Evolutionary conservation across 1,140 invertebrate genomes (phyloP), one percentile per base, ranked within the genome.

Genomic region (Ridgeia piscesae): DNA sequence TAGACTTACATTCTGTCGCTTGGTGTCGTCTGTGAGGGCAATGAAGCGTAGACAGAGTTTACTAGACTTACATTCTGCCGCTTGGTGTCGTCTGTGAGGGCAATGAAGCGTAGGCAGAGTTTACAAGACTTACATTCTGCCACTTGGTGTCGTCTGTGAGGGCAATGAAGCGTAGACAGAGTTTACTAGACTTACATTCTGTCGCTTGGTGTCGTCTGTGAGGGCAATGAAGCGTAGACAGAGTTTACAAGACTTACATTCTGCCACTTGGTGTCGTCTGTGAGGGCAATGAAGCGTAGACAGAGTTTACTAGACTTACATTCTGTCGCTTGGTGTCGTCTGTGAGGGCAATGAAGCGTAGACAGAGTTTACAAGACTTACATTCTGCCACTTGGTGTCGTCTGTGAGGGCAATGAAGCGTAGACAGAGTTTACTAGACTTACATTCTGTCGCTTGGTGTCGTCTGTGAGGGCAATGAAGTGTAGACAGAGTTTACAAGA

Each of bases 331-430:
- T 92, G 33, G 93, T 93, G 91, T 95, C 94, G n/a, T 93, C 89
- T n/a, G 94, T 95, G 21, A 95, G 93, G 2, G 90, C 89, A n/a
- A 97, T 97, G 95, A 97, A 99, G 94, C 97, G 96, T 0, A 98
- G 96, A 0, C 98, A 98, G 93, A 99, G 96, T 96, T 99, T 99
- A n/a, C n/a, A n/a, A n/a, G n/a, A n/a, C n/a, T n/a, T n/a, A n/a
- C n/a, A n/a, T n/a, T n/a, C n/a, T n/a, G n/a, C n/a, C n/a, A n/a
- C 88, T 89, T 92, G 33, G 93, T 93, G 91, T 95, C 94, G n/a
- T 93, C 89, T n/a, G 94, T 95, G 21, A 95, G 93, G 2, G 90
- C 89, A n/a, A 97, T 97, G 95, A 97, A 99, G 94, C 97, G 96
- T 0, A 98, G 96, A 0, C 98, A 98, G 93, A 99, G 96, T 96